Evolutionary conservation across 1,140 invertebrate genomes (phyloP), one percentile per base, ranked within the genome.

Genomic region (Halesus radiatus): DNA sequence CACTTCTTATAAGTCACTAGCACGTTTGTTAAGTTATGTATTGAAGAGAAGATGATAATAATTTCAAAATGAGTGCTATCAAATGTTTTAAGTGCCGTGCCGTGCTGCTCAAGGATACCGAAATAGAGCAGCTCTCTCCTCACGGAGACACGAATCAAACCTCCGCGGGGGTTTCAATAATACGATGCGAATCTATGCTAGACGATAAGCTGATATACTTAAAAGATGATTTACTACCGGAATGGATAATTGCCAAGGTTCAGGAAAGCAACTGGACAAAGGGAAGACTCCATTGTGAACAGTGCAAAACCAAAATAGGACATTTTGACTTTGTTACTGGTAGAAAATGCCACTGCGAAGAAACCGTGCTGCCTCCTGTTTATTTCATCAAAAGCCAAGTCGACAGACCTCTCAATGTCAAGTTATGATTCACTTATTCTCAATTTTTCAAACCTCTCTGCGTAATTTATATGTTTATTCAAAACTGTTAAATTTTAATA

Each of bases 311-410:
- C 72, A 88, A 91, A 85, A 85, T 93, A 23, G 92, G 92, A 3
- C 90, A 91, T 13, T 93, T 92, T 87, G 92, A 93, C 85, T 93
- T 92, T 86, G 87, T 93, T 3, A 89, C 91, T 23, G 91, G 92
- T 18, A 85, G 88, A 75, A 91, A 92, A 85, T 93, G 92, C 84
- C 80, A 86, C 3, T 93, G 92, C 86, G 87, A 87, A 52, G 76
- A 85, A 32, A 85, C 86, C 74, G 85, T 92, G 53, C 80, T 92
- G 74, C 92, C 92, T 45, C 84, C 90, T 60, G 86, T 92, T 20
- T 88, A 91, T 85, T 85, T 92, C 76, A 85, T 91, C 62, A 87
- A 87, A 80, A 91, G 90, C 85, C 91, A 92, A 88, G 85, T 91
- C n/a, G 91, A 92, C 85, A 87, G 85, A 6, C 53, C 72, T 73